phyloP scores from a whole-genome alignment of 1,140 invertebrate genomes.

The Cotesia typhae region DNA sequence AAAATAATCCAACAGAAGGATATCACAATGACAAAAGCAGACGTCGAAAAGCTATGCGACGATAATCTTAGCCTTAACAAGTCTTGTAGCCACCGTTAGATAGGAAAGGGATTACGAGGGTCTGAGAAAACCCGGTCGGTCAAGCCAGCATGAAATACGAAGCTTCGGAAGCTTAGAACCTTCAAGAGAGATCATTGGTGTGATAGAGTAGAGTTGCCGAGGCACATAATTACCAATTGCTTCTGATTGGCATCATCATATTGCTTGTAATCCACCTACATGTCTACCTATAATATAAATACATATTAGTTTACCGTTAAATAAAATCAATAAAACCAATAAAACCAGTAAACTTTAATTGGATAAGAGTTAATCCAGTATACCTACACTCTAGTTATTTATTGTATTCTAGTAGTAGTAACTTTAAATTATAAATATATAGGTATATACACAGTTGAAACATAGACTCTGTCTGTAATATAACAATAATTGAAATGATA shows the following conservation, averaged over 20 bases:
- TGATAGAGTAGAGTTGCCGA: slow-evolving; percentile 41
- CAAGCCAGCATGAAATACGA: slow-evolving; percentile 45
- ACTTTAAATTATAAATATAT: no score
- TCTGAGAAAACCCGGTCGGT: slow-evolving; percentile 22
- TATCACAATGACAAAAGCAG: no score
- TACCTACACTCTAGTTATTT: no score
- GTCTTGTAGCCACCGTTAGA: not conserved
- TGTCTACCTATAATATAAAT: not conserved
- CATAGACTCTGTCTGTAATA: no score
- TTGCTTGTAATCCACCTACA: slow-evolving; percentile 28
- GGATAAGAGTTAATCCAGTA: no score
- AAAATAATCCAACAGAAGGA: no score
- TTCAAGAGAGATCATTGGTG: slow-evolving; percentile 41
- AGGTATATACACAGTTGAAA: no score
- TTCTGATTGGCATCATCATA: slow-evolving; percentile 41
- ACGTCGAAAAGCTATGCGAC: no score
- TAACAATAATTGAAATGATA: no score
- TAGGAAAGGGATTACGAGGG: slow-evolving; percentile 18
- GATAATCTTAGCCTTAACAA: not conserved
- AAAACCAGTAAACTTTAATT: no score
- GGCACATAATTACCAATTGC: slow-evolving; percentile 45
- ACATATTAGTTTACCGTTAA: not conserved
- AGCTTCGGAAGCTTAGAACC: slow-evolving; percentile 31
- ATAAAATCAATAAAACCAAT: no score
- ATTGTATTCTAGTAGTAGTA: no score